phyloP scores from a whole-genome alignment of 2,797 vertebrate species.

The Channallabes apus region DNA sequence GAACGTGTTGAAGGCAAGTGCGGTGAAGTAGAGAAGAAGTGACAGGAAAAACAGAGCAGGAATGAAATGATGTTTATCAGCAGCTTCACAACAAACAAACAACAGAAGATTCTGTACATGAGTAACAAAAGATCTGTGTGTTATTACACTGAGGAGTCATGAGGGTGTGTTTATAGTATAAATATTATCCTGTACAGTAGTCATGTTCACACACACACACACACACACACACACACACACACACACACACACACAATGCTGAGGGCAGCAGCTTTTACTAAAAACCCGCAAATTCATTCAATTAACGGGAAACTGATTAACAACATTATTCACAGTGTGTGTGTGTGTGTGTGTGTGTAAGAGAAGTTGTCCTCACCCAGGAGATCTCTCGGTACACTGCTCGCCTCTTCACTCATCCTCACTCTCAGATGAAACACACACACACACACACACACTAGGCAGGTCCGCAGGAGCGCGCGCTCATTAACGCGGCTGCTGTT shows the following conservation, averaged over 20 bases:
- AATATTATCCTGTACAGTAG: neutral
- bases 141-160: neutral
- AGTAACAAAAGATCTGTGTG: neutral
- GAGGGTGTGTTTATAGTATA: neutral
- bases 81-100: neutral
- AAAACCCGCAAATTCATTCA: neutral
- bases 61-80: neutral
- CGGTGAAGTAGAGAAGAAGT: neutral
- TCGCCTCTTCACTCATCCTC: slow-evolving; percentile 42
- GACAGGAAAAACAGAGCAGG: neutral
- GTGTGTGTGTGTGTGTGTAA: neutral
- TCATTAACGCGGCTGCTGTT: slow-evolving; percentile 1
- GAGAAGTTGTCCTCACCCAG: slow-evolving; percentile 36
- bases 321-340: neutral
- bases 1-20: neutral
- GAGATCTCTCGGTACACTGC: slow-evolving; percentile 41
- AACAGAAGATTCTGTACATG: neutral
- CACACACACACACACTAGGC: slow-evolving; percentile 1
- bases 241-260: neutral
- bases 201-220: neutral
- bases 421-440: neutral
- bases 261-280: neutral
- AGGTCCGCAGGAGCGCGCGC: neutral
- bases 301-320: neutral
- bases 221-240: neutral